Conservation (phyloP, 2,113 vertebrate species). For the Martes martes region DNA sequence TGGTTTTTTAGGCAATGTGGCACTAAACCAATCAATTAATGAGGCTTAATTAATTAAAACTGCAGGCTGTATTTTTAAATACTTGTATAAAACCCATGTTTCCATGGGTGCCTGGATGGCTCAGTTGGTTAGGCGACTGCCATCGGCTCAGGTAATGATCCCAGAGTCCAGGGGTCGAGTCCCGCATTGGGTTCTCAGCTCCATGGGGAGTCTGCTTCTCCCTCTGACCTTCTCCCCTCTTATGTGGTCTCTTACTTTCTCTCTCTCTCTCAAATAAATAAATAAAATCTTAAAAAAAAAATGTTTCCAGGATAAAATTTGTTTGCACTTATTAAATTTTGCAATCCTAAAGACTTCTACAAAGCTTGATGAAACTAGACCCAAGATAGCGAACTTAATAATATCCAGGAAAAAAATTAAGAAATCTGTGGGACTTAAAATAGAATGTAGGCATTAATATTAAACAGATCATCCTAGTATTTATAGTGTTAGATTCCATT, state of each 20-base stretch:
- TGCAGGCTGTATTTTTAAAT: not conserved
- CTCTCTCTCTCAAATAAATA: too few relatives aligned
- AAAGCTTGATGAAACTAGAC: constrained; percentile 25
- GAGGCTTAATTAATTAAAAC: constrained; percentile 39
- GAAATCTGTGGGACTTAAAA: not conserved
- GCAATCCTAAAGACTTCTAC: constrained; percentile 25
- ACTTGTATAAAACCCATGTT: not conserved
- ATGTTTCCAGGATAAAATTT: not conserved
- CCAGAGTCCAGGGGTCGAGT: too few relatives aligned
- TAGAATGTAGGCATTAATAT: constrained; percentile 10
- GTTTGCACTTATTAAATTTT: constrained; percentile 34
- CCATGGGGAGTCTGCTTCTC: too few relatives aligned
- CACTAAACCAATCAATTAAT: not conserved
- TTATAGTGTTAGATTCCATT: not conserved
- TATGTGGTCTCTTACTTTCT: too few relatives aligned
- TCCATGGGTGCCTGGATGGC: not conserved
- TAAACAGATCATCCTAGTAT: not conserved
- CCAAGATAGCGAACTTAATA: constrained; percentile 1
- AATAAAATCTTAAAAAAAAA: too few relatives aligned
- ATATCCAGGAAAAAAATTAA: constrained; percentile 22
- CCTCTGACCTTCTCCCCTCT: too few relatives aligned
- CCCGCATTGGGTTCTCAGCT: too few relatives aligned
- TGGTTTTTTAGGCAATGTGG: not conserved
- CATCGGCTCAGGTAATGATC: too few relatives aligned
- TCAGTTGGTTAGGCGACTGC: too few relatives aligned